Base-by-base conservation (phyloP, 2,888 invertebrate species). In the Cryptus armator region DNA sequence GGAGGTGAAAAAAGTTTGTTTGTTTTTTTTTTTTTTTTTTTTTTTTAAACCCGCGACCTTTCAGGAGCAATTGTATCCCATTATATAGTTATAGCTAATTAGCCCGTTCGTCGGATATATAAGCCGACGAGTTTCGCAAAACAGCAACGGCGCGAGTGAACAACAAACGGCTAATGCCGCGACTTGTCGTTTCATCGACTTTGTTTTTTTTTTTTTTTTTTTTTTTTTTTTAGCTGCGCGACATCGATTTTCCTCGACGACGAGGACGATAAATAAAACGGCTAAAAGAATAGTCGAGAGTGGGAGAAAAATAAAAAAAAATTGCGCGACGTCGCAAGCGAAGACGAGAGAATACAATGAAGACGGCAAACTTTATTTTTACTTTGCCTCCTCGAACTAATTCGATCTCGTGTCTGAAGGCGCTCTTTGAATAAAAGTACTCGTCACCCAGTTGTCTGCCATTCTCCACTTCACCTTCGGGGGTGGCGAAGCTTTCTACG, bases 391-490 rank as follows among this genome's bases (percentile, higher is more conserved):
- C 84, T 77, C 70, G 80, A 88, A 87, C 89, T 90, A 90, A 90
- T 90, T 90, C 86, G 86, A 90, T 90, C 86, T 83, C 86, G 80
- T 86, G 84, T 87, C 88, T 85, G 80, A 76, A 77, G 86, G 85
- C 86, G 76, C 84, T 86, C 88, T 85, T 88, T 88, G 90, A 89
- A 90, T 90, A 89, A 89, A 87, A 87, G 86, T 85, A 66, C 81
- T 85, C 82, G 85, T 83, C 83, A 68, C 83, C 77, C 43, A 79
- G 72, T 71, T 68, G 72, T 80, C 76, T 70, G 68, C 68, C 14
- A 51, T 51, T 51, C 51, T 29, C 70, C 70, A 16, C 16, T 51
- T 51, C 37, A 37, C 44, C 32, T 14, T 51, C 51, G 51, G 37
- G 29, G 62, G 29, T 12, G 29, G 29, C 62, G 66, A 74, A 75